Evolutionary conservation across 1,140 invertebrate genomes (phyloP).

Genomic region (Ostrea edulis): DNA sequence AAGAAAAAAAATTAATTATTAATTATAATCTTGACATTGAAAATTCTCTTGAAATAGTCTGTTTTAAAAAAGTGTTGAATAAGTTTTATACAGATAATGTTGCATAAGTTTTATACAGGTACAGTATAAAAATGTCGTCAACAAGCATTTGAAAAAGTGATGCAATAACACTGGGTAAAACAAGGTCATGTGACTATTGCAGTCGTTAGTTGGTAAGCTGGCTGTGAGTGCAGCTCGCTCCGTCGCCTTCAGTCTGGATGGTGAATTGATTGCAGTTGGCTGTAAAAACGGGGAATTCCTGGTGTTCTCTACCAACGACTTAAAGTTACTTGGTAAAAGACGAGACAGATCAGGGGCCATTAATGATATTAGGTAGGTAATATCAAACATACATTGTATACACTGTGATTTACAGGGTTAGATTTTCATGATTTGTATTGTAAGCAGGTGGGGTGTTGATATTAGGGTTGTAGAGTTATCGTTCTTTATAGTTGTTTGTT

Average conservation of each 20-base stretch:
- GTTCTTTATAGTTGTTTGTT: too few species aligned
- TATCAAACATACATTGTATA: not conserved
- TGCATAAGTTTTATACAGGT: too few species aligned
- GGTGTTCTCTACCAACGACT: slow-evolving; percentile 68
- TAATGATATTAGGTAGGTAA: slow-evolving; percentile 74
- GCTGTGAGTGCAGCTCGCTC: slow-evolving; percentile 72
- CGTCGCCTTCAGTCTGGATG: slow-evolving; percentile 75
- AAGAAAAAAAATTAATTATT: too few species aligned
- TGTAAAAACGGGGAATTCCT: slow-evolving; percentile 78
- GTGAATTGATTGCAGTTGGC: slow-evolving; percentile 78
- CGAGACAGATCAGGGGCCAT: slow-evolving; percentile 75
- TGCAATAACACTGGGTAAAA: not conserved
- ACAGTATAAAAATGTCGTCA: too few species aligned
- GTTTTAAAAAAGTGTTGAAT: too few species aligned
- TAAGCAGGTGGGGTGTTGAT: too few species aligned
- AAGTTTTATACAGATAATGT: too few species aligned
- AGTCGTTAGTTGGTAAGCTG: slow-evolving; percentile 74
- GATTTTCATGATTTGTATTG: not conserved
- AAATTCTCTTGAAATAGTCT: too few species aligned
- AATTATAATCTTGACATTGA: too few species aligned
- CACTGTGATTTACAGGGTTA: too few species aligned
- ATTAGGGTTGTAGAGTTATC: too few species aligned
- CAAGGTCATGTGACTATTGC: slow-evolving; percentile 42
- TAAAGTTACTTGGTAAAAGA: slow-evolving; percentile 73
- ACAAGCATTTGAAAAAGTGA: too few species aligned